Conservation (phyloP, 2,113 vertebrate genomes). For the Esox niger region DNA sequence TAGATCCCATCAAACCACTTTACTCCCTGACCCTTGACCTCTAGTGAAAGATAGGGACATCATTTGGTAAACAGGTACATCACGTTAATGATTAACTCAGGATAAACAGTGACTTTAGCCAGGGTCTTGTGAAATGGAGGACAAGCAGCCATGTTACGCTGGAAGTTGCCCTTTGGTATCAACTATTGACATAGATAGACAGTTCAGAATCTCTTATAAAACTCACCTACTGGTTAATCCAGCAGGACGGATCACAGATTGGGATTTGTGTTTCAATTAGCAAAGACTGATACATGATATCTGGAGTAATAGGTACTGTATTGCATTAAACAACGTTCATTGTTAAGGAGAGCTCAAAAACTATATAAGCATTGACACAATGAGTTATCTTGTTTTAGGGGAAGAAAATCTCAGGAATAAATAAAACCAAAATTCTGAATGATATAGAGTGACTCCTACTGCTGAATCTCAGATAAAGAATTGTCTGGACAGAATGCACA, state of each 20-base stretch:
- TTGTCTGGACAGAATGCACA: no score
- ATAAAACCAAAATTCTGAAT: no score
- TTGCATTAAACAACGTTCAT: background rate
- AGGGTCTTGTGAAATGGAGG: constrained; percentile 53
- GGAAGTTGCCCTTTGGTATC: constrained; percentile 54
- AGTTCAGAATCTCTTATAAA: background rate
- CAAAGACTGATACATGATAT: background rate
- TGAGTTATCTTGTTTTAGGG: background rate
- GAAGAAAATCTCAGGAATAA: background rate
- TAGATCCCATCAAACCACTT: background rate
- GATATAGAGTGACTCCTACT: no score
- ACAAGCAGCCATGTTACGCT: constrained; percentile 40
- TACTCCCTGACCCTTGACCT: constrained; percentile 19
- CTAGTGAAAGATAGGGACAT: constrained; percentile 19
- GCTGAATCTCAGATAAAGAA: no score
- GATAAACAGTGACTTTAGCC: constrained; percentile 73
- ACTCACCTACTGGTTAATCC: background rate
- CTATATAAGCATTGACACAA: background rate
- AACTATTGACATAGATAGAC: constrained; percentile 34
- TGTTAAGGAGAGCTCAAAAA: background rate
- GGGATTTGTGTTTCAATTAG: background rate
- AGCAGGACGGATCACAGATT: background rate
- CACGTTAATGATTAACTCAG: constrained; percentile 67
- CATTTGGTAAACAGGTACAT: constrained; percentile 39
- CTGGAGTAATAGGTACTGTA: background rate